Evolutionary conservation across 2,113 vertebrate species (phyloP), one percentile per base, ranked within the genome.

Genomic region (Athene noctua): DNA sequence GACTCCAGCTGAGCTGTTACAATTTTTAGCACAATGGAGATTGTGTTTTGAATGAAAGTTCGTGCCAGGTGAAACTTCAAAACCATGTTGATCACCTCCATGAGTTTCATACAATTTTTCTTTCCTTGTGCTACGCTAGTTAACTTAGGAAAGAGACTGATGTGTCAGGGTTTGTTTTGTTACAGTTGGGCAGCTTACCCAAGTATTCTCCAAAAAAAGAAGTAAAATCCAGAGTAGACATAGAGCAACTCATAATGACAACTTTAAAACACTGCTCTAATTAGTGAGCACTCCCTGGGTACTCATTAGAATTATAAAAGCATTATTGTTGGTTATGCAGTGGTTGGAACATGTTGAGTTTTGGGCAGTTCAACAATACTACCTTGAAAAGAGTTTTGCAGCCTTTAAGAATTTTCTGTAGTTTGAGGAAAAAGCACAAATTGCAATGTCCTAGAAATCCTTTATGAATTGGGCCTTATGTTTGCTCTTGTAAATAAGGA

Each of bases 391-490:
- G 92, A 87, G 55, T 91, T 94, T 75, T 95, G 85, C 72, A 86
- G 89, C 62, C 80, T 93, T 79, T 67, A 93, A 96, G 66, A 58
- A 78, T 95, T 90, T 95, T 88, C 88, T 87, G 90, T 95, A 87
- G 36, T 96, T 96, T 95, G 85, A 89, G 94, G 94, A 81, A 91
- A 91, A 90, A 91, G 80, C 79, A 86, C 86, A 97, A 95, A 93
- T 94, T 96, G 90, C 94, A 86, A 32, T 94, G 96, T 81, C 88
- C 94, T 92, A 91, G 94, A 97, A 97, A 95, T 96, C 97, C 97
- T 96, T 93, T 96, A 94, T 98, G 96, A 96, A 83, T 92, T 51
- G 58, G 86, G 83, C 94, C 96, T 97, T 98, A 92, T 97, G 97
- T 96, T 98, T 6, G 1, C 79, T 86, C 86, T 96, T 95, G 80